Evolutionary conservation across 2,888 invertebrate genomes (phyloP), one percentile per base, ranked within the genome.

Genomic region (Julus scandinavius): DNA sequence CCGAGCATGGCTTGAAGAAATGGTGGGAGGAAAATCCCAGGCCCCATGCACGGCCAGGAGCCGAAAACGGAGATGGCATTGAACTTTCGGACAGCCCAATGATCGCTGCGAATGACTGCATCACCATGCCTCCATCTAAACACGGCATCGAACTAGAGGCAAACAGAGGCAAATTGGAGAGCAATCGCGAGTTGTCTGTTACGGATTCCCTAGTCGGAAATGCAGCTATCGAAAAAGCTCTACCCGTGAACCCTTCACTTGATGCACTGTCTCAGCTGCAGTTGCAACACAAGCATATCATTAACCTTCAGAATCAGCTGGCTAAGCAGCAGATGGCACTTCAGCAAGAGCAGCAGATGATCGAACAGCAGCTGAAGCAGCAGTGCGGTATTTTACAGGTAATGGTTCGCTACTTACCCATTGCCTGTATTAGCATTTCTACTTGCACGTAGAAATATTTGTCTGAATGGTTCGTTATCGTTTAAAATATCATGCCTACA

Each of bases 1-100:
- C 91, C 3, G 90, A 90, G 87, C 91, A 92, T 88, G 92, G 92
- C 1, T 90, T 92, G 89, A 91, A 91, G 84, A 91, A 90, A 80
- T 91, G 90, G 89, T 91, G 91, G 91, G 90, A 90, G 83, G 90
- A 90, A 40, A 88, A 88, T 13, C 88, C 54, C 15, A 13, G 13
- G 54, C 54, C 45, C 45, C 45, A 45, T 45, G 45, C 45, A 7
- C 1, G 45, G 6, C 45, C 45, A 7, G 45, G 87, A 41, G 45
- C 45, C 6, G 45, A 45, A 45, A 45, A 45, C 45, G 45, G 45
- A 45, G 45, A 45, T 2, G 0, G 45, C 45, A 45, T 45, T 2
- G 45, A 45, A 45, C 45, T 45, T 45, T 45, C 45, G 45, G 45
- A 45, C 45, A 45, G 7, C 7, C 45, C 45, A 5, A 45, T 45